Evolutionary conservation across 1,140 invertebrate genomes (phyloP).

Genomic region (Drosophila persimilis): DNA sequence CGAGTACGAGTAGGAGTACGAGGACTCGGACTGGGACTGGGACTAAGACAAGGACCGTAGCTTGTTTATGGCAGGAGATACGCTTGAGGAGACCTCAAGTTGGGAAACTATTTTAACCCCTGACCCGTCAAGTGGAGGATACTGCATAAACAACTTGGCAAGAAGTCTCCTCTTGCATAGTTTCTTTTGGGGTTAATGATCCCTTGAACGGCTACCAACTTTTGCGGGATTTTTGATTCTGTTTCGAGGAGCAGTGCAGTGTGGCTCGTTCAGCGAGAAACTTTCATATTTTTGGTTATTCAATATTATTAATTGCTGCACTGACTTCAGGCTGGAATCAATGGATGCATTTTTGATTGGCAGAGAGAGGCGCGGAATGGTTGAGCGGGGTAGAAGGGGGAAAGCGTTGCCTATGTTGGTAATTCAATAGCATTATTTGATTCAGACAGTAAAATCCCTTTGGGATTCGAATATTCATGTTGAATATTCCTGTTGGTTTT

Average conservation of each 20-base stretch:
- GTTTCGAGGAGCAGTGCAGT: slow-evolving; percentile 8
- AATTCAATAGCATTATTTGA: too few species aligned
- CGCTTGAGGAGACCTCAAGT: slow-evolving; percentile 37
- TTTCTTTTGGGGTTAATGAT: slow-evolving; percentile 42
- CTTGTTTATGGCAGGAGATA: slow-evolving; percentile 59
- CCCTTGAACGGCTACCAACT: slow-evolving; percentile 35
- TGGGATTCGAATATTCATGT: too few species aligned
- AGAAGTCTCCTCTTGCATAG: slow-evolving; percentile 12
- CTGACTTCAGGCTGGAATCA: background rate
- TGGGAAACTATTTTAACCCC: slow-evolving; percentile 17
- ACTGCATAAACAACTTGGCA: slow-evolving; percentile 38
- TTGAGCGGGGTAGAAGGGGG: too few species aligned
- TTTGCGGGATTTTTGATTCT: slow-evolving; percentile 20
- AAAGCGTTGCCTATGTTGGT: too few species aligned
- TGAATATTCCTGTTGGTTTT: too few species aligned
- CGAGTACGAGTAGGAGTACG: background rate
- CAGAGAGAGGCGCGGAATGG: too few species aligned
- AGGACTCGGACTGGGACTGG: background rate
- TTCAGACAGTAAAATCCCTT: too few species aligned
- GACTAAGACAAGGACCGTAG: slow-evolving; percentile 8
- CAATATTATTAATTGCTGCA: slow-evolving; percentile 34
- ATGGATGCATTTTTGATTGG: background rate
- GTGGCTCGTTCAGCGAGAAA: background rate
- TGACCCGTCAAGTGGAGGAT: slow-evolving; percentile 10
- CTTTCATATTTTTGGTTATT: slow-evolving; percentile 18